Evolutionary conservation across 2,888 invertebrate species (phyloP), one percentile per base, ranked within the genome.

Genomic region (Synanthedon myopaeformis): DNA sequence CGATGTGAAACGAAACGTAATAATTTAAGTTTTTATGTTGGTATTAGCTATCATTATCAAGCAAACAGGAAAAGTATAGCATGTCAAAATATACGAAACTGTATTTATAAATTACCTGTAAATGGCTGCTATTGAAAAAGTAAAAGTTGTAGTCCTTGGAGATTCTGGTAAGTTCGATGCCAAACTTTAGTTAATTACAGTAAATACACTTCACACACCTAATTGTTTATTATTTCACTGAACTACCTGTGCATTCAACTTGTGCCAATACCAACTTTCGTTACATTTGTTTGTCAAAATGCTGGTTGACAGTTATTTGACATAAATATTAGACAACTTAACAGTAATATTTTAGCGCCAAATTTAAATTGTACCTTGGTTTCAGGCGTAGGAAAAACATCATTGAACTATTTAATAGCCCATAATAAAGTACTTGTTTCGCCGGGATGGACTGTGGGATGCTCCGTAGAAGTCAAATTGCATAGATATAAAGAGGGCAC

Each of bases 401-500:
- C 97, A 0, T 89, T 99, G 51, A 96, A 96, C 0, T 95, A 98
- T 82, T 82, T 98, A 57, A 94, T 98, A 62, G 94, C 96, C 53
- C 93, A 97, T 67, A 94, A 93, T 71, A 94, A 96, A 74, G 92
- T 96, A 0, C 90, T 97, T 3, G 88, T 90, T 53, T 94, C 94
- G 57, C 96, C 97, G 1, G 93, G 96, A 54, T 98, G 97, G 96
- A 99, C 99, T 0, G 94, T 99, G 48, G 99, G 99, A 2, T 97
- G 97, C 76, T 94, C 96, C 1, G 94, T 98, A 1, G 98, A 99
- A 87, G 96, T 98, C 0, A 97, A 97, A 88, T 85, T 98, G 52
- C 98, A 98, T 72, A 95, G 96, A 74, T 98, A 93, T 75, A 96
- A 95, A 75, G 97, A 97, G 81, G 97, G 97, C 1, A 97, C 97